phyloP scores from a whole-genome alignment of 2,797 vertebrate genomes.

The Muscicapa striata region DNA sequence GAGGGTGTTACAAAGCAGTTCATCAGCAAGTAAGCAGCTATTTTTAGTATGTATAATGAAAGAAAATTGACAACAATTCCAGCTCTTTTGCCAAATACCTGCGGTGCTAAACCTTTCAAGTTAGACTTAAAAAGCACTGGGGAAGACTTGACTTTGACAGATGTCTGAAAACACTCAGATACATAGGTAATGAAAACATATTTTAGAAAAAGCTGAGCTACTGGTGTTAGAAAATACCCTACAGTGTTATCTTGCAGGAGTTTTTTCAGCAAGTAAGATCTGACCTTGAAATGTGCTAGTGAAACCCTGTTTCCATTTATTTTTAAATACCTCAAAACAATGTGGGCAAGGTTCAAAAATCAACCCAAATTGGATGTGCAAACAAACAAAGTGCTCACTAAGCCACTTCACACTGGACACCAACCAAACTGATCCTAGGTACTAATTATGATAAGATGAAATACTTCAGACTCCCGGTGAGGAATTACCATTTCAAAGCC shows the following conservation, averaged over 20 bases:
- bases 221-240: not conserved
- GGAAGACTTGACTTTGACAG: not conserved
- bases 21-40: conserved; percentile 7
- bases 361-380: not conserved
- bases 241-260: not conserved
- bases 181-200: not conserved
- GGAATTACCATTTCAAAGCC: not conserved
- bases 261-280: not conserved
- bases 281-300: not conserved
- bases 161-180: conserved; percentile 15
- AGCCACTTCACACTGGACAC: not conserved
- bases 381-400: not conserved
- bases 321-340: not conserved
- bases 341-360: not conserved
- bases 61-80: conserved; percentile 11
- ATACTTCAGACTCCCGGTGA: not conserved
- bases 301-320: not conserved
- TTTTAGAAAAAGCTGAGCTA: not conserved
- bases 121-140: not conserved
- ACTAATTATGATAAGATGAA: not conserved
- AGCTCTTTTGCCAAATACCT: conserved; percentile 35
- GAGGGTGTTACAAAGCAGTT: not conserved
- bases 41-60: conserved; percentile 25
- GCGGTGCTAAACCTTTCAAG: not conserved
- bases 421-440: not conserved